Conservation (phyloP, 2,797 vertebrate species). For the Simalia tracyae region DNA sequence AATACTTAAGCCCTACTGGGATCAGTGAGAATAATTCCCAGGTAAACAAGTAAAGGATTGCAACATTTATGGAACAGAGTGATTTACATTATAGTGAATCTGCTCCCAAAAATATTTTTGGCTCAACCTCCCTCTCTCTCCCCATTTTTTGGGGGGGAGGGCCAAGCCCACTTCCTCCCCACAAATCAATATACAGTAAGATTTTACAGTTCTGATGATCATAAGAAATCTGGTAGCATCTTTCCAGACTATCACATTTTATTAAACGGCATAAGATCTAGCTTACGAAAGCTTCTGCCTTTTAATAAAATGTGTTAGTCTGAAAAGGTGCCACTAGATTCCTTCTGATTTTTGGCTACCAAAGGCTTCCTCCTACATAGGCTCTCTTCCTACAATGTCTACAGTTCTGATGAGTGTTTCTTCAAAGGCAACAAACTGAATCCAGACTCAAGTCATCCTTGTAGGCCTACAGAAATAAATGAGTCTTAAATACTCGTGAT, state of each 20-base stretch:
- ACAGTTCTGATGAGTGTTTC: not conserved
- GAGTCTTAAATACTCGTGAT: not conserved
- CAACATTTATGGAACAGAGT: not conserved
- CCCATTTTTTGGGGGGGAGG: too few species aligned
- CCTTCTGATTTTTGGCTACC: not conserved
- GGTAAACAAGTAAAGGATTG: not conserved
- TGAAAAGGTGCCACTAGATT: not conserved
- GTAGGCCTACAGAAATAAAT: not conserved
- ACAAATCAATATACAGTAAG: not conserved
- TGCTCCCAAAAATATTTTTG: not conserved
- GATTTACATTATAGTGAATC: not conserved
- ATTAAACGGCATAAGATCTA: not conserved
- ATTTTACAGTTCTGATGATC: not conserved
- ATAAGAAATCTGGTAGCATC: not conserved
- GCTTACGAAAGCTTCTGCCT: not conserved
- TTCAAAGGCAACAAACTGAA: not conserved
- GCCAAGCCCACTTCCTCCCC: not conserved
- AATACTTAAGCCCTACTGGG: not conserved
- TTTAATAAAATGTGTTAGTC: not conserved
- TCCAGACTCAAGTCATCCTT: not conserved
- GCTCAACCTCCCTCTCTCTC: not conserved
- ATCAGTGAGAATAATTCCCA: not conserved
- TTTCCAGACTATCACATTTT: not conserved
- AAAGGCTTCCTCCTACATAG: not conserved
- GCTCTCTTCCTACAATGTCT: not conserved